phyloP scores from a whole-genome alignment of 2,797 vertebrate species.

The Hypotaenidia philippensis region DNA sequence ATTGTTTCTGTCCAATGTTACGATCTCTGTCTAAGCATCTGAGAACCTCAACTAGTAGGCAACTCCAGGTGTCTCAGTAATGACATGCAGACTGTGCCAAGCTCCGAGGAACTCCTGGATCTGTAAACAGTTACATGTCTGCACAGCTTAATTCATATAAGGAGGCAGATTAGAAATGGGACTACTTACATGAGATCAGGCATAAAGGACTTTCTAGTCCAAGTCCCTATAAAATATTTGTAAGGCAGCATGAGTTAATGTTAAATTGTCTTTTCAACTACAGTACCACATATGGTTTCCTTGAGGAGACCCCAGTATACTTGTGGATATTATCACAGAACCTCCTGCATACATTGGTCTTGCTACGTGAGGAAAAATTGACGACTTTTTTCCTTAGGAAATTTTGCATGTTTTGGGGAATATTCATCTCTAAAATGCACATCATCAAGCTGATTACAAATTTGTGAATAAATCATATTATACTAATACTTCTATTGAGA shows the following conservation, averaged over 20 bases:
- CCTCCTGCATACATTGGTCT: background rate
- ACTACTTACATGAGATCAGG: background rate
- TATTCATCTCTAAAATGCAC: background rate
- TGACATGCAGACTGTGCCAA: background rate
- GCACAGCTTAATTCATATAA: background rate
- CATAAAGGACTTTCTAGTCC: background rate
- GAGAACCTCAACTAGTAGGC: constrained; percentile 1
- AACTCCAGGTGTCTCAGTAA: background rate
- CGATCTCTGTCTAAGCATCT: background rate
- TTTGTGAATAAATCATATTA: constrained; percentile 7
- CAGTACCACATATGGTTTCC: background rate
- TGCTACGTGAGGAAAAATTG: background rate
- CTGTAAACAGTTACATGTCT: background rate
- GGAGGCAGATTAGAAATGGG: background rate
- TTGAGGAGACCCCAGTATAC: background rate
- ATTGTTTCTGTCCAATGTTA: background rate
- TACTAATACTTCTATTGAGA: background rate
- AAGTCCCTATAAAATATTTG: background rate
- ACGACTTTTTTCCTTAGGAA: constrained; percentile 17
- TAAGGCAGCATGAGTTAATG: background rate
- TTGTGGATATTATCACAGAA: background rate
- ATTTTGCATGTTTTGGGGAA: background rate
- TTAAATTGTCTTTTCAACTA: constrained; percentile 7
- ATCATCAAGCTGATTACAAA: background rate
- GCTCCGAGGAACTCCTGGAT: background rate